Percentiles rank a stretch among this genome's conserved stretches.
Evolutionary conservation across 2,888 invertebrate genomes (phyloP).

Genomic region (Mellilla xanthometata): DNA sequence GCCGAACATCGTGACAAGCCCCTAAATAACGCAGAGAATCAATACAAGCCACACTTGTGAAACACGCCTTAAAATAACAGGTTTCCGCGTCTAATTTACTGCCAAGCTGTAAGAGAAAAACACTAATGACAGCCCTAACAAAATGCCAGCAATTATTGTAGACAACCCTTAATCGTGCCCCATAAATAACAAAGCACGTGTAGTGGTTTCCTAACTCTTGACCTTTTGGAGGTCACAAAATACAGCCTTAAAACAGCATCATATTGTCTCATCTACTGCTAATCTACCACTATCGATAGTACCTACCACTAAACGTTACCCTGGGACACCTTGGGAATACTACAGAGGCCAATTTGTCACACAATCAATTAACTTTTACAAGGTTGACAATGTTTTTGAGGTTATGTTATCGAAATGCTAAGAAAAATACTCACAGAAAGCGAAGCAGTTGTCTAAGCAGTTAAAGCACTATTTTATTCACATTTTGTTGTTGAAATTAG

Average conservation of each 20-base stretch:
- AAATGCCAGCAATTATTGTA: slow-evolving; percentile 10
- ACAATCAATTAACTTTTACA: slow-evolving; percentile 6
- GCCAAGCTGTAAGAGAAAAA: neutral
- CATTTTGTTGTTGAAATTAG: slow-evolving; percentile 8
- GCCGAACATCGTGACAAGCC: neutral
- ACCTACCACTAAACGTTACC: no score
- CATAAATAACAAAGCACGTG: slow-evolving; percentile 26
- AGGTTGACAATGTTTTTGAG: slow-evolving; percentile 11
- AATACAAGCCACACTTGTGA: neutral
- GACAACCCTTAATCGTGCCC: slow-evolving; percentile 10
- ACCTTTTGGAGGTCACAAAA: slow-evolving; percentile 27
- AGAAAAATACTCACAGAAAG: slow-evolving; percentile 26
- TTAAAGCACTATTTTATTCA: slow-evolving; percentile 25
- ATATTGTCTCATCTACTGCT: no score
- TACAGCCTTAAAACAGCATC: neutral
- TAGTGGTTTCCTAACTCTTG: slow-evolving; percentile 21
- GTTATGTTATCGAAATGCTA: slow-evolving; percentile 13
- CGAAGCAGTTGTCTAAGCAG: slow-evolving; percentile 21
- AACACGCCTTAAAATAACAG: no score
- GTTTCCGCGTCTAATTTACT: no score
- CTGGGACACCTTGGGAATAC: neutral
- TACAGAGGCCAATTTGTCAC: neutral
- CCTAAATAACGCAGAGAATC: neutral
- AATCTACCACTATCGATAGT: no score
- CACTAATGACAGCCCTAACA: slow-evolving; percentile 6